phyloP scores from a whole-genome alignment of 1,140 invertebrate genomes.

The Penaeus japonicus region DNA sequence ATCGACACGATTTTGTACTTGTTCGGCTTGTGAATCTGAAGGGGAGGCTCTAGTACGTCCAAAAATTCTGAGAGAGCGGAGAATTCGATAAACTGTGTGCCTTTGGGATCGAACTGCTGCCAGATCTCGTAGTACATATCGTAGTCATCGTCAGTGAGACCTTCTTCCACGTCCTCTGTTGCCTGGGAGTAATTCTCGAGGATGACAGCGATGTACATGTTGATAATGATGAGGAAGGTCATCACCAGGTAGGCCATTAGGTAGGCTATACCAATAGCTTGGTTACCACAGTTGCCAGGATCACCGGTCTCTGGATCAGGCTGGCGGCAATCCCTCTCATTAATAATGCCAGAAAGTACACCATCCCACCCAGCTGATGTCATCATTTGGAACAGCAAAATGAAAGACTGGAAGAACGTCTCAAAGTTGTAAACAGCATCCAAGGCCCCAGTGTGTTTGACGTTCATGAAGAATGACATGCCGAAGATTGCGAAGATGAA shows the following conservation, averaged over 20 bases:
- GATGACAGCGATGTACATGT: conserved; percentile 99
- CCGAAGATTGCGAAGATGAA: conserved; percentile 99
- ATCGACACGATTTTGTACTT: conserved; percentile 98
- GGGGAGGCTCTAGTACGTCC: conserved; percentile 89
- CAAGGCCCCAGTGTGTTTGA: conserved; percentile 86
- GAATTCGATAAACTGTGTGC: conserved; percentile 95
- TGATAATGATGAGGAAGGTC: conserved; percentile 97
- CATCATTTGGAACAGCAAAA: conserved; percentile 97
- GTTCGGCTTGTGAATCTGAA: conserved; percentile 97
- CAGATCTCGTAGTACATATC: conserved; percentile 99
- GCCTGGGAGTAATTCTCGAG: conserved; percentile 98
- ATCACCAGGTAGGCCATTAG: conserved; percentile 96
- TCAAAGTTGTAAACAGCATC: conserved; percentile 98
- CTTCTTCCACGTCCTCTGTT: conserved; percentile 98
- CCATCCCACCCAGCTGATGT: conserved; percentile 98
- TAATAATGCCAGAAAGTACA: conserved; percentile 94
- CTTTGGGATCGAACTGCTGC: conserved; percentile 97
- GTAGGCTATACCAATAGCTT: conserved; percentile 92
- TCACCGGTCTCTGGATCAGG: conserved; percentile 86
- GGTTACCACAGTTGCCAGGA: conserved; percentile 90
- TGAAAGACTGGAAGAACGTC: conserved; percentile 98
- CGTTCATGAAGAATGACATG: conserved; percentile 99
- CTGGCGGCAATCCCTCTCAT: conserved; percentile 89
- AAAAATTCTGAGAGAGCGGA: conserved; percentile 93
- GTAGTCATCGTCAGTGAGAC: conserved; percentile 97